Percentiles rank a stretch among this genome's conserved stretches.
These are phyloP conservation scores for Liopterus haemorrhoidalis DNA, from an alignment of 2,888 invertebrate species.

Conservation along the genomic window DNA sequence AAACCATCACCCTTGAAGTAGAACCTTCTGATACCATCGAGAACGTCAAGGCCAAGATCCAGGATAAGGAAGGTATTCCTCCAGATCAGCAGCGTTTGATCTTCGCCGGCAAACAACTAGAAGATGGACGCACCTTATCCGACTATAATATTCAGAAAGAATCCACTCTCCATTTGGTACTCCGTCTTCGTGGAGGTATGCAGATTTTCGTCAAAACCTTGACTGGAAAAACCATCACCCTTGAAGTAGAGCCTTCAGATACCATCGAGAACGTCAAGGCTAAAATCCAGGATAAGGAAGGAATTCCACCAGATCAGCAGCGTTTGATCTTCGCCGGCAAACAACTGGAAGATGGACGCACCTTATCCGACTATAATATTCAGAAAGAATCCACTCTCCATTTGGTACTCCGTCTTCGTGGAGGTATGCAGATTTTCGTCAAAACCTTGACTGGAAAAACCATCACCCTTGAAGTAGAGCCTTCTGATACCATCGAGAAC, in stretches of 20 bases:
- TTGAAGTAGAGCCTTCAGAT: slow-evolving; percentile 55
- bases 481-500: slow-evolving; percentile 56
- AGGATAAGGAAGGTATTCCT: slow-evolving; percentile 50
- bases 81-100: slow-evolving; percentile 76
- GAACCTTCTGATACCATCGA: slow-evolving; percentile 59
- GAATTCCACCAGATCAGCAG: slow-evolving; percentile 51
- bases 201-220: slow-evolving; percentile 56
- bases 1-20: slow-evolving; percentile 51
- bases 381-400: slow-evolving; percentile 55
- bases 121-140: slow-evolving; percentile 45
- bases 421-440: slow-evolving; percentile 62
- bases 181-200: slow-evolving; percentile 69
- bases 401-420: slow-evolving; percentile 53
- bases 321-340: slow-evolving; percentile 62
- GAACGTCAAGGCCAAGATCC: slow-evolving; percentile 55
- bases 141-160: slow-evolving; percentile 91
- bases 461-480: slow-evolving; percentile 52
- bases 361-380: slow-evolving; percentile 58
- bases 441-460: slow-evolving; percentile 56
- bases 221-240: slow-evolving; percentile 52
- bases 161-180: slow-evolving; percentile 85
- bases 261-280: slow-evolving; percentile 59
- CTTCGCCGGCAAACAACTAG: slow-evolving; percentile 76
- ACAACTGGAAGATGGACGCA: slow-evolving; percentile 61
- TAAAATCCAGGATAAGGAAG: slow-evolving; percentile 49